These are phyloP conservation scores for Ruditapes philippinarum DNA, from an alignment of 1,140 invertebrate species.

Conservation along the genomic window DNA sequence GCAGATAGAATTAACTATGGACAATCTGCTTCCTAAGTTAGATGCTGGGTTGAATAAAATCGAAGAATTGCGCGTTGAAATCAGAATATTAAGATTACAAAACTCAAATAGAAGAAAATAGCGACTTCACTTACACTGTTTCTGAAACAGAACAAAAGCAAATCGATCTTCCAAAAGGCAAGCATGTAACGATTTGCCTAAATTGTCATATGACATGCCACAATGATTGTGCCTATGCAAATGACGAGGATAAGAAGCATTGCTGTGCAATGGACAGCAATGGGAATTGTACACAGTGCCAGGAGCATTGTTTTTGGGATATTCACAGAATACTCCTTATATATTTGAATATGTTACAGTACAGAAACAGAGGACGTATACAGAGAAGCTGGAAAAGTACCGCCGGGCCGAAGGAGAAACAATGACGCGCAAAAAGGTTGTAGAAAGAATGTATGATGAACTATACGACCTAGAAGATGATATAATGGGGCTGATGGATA, in stretches of 20 bases:
- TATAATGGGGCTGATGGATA: background rate
- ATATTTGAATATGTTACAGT: slow-evolving; percentile 23
- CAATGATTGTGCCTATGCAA: slow-evolving; percentile 21
- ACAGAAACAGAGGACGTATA: background rate
- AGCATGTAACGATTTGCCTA: slow-evolving; percentile 64
- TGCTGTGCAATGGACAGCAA: slow-evolving; percentile 20
- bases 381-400: slow-evolving; percentile 29
- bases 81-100: slow-evolving; percentile 46
- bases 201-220: slow-evolving; percentile 68
- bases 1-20: slow-evolving; percentile 26
- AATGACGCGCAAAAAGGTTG: background rate
- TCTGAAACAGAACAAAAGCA: slow-evolving; percentile 31
- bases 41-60: slow-evolving; percentile 42
- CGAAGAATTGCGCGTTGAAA: slow-evolving; percentile 17
- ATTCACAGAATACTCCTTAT: slow-evolving; percentile 42
- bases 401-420: background rate
- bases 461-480: background rate
- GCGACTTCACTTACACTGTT: slow-evolving; percentile 57
- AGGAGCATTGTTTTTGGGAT: slow-evolving; percentile 40
- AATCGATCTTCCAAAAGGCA: slow-evolving; percentile 13
- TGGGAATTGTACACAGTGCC: slow-evolving; percentile 38
- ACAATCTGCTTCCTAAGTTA: slow-evolving; percentile 31
- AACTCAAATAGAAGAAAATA: slow-evolving; percentile 58
- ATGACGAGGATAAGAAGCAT: slow-evolving; percentile 7
- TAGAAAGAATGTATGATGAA: slow-evolving; percentile 27